A percentile compares a stretch with the other conserved stretches of the same genome.
Conservation (phyloP, 2,797 vertebrate genomes). For the Rhadinocentrus ornatus region DNA sequence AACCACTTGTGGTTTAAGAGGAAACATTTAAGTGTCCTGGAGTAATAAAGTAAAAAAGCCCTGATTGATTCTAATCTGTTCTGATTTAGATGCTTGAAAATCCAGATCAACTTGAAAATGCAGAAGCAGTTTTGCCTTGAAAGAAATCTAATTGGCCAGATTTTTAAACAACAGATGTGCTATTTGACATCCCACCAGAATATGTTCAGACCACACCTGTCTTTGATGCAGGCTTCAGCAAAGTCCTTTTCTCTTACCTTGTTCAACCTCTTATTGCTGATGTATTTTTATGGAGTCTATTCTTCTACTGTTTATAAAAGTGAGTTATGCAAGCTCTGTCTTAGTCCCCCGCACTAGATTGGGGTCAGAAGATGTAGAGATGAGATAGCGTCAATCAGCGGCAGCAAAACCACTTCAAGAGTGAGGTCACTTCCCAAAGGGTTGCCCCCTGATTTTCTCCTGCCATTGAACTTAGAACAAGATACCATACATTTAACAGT, state of each 20-base stretch:
- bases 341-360: slow-evolving; percentile 42
- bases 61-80: no score
- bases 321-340: slow-evolving; percentile 58
- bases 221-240: slow-evolving; percentile 20
- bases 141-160: no score
- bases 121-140: no score
- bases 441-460: slow-evolving; percentile 36
- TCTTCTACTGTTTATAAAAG: slow-evolving; percentile 50
- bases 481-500: slow-evolving; percentile 39
- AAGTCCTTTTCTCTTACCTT: slow-evolving; percentile 22
- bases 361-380: slow-evolving; percentile 62
- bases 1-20: not conserved
- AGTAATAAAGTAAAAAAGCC: no score
- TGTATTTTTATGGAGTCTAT: slow-evolving; percentile 38
- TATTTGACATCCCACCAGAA: slow-evolving; percentile 10
- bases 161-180: slow-evolving; percentile 21
- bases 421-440: slow-evolving; percentile 65
- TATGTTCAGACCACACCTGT: not conserved
- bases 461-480: slow-evolving; percentile 44
- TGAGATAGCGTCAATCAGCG: slow-evolving; percentile 68
- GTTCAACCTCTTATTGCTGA: slow-evolving; percentile 24
- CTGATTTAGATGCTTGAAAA: no score
- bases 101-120: no score
- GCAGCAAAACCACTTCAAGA: slow-evolving; percentile 53
- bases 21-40: not conserved